These are phyloP conservation scores for Luehdorfia chinensis DNA, from an alignment of 1,140 invertebrate species.

Conservation along the genomic window DNA sequence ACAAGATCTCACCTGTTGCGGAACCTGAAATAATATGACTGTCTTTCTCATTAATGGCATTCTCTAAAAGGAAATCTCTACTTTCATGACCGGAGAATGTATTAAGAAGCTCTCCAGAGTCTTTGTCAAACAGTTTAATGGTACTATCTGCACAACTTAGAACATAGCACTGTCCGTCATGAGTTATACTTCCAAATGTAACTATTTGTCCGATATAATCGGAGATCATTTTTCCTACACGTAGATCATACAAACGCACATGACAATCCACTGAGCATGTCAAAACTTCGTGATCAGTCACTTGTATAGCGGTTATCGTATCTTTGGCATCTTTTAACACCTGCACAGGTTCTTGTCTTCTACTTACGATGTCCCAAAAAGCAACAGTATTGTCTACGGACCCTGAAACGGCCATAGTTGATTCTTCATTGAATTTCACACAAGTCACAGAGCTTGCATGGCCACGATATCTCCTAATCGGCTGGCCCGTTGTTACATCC, in stretches of 20 bases:
- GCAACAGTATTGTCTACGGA: conserved; percentile 94
- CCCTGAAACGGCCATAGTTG: conserved; percentile 92
- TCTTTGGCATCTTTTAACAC: conserved; percentile 95
- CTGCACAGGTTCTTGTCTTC: conserved; percentile 73
- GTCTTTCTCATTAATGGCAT: conserved; percentile 89
- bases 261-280: conserved; percentile 93
- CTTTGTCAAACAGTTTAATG: conserved; percentile 92
- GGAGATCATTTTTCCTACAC: conserved; percentile 88
- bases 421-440: conserved; percentile 96
- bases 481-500: conserved; percentile 92
- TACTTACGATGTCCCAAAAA: conserved; percentile 87
- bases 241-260: conserved; percentile 93
- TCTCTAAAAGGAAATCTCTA: conserved; percentile 91
- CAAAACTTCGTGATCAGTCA: conserved; percentile 94
- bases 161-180: conserved; percentile 92
- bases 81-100: conserved; percentile 89
- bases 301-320: conserved; percentile 90
- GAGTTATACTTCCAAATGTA: conserved; percentile 86
- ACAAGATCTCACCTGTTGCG: conserved; percentile 88
- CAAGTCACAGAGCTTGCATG: conserved; percentile 94
- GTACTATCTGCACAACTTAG: conserved; percentile 89
- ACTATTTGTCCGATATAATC: conserved; percentile 92
- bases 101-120: conserved; percentile 59
- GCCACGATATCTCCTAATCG: conserved; percentile 88
- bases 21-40: conserved; percentile 92